Percentiles rank a stretch among this genome's conserved stretches.
Evolutionary conservation across 2,888 invertebrate species (phyloP).

Genomic region (Diloba caeruleocephala): DNA sequence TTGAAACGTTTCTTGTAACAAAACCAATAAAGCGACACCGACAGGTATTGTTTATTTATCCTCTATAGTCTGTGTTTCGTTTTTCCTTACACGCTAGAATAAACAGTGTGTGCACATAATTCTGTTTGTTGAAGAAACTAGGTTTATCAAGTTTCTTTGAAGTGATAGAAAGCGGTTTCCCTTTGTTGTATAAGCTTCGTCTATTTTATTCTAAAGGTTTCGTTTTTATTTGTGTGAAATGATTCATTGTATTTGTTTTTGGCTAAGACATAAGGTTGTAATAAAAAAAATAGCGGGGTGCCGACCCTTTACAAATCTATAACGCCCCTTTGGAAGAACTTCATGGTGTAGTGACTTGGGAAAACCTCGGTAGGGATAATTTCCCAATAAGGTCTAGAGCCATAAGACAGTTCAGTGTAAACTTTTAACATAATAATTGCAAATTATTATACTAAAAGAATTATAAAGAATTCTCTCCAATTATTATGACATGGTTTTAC

Average conservation of each 20-base stretch:
- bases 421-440: too few relatives aligned
- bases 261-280: too few relatives aligned
- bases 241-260: background rate
- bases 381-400: too few relatives aligned
- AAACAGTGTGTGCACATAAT: constrained; percentile 57
- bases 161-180: constrained; percentile 52
- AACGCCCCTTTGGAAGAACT: too few relatives aligned
- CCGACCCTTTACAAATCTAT: too few relatives aligned
- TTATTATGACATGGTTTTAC: too few relatives aligned
- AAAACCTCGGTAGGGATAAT: too few relatives aligned
- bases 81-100: constrained; percentile 44
- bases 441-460: too few relatives aligned
- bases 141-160: constrained; percentile 60
- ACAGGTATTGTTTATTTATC: constrained; percentile 29
- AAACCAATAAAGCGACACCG: constrained; percentile 11
- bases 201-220: constrained; percentile 33
- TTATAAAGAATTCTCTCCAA: too few relatives aligned
- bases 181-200: constrained; percentile 31
- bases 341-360: too few relatives aligned
- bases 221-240: constrained; percentile 18
- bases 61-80: constrained; percentile 22
- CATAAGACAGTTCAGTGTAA: too few relatives aligned
- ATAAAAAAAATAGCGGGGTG: too few relatives aligned
- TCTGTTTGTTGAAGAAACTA: constrained; percentile 59
- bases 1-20: background rate